Evolutionary conservation across 2,888 invertebrate genomes (phyloP).

Genomic region (Exocentrus adspersus): DNA sequence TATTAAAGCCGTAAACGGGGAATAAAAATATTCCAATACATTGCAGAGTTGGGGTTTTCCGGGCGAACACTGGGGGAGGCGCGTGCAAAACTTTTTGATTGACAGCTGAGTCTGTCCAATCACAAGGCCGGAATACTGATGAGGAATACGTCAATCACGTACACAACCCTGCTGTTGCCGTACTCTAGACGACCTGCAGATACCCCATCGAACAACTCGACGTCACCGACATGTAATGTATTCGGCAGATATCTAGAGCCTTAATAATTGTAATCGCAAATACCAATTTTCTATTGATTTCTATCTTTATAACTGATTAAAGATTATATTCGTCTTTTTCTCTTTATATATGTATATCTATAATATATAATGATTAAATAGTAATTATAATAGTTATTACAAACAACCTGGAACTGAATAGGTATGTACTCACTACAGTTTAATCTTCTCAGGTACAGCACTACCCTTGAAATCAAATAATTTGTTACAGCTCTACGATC

Average conservation of each 20-base stretch:
- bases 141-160: slow-evolving; percentile 80
- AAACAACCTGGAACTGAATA: too few species aligned
- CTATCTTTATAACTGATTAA: too few species aligned
- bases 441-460: too few species aligned
- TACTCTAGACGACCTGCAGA: slow-evolving; percentile 35
- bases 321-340: too few species aligned
- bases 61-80: slow-evolving; percentile 55
- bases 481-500: too few species aligned
- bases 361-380: too few species aligned
- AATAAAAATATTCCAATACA: slow-evolving; percentile 64
- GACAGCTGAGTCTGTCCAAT: slow-evolving; percentile 85
- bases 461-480: too few species aligned
- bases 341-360: too few species aligned
- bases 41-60: slow-evolving; percentile 44
- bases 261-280: slow-evolving; percentile 5
- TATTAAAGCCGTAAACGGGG: slow-evolving; percentile 60
- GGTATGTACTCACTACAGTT: too few species aligned
- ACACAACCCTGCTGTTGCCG: slow-evolving; percentile 37
- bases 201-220: slow-evolving; percentile 29
- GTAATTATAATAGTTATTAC: too few species aligned
- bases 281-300: too few species aligned
- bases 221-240: slow-evolving; percentile 9
- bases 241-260: background rate
- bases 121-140: slow-evolving; percentile 79
- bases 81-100: slow-evolving; percentile 73